Evolutionary conservation across 2,888 invertebrate species (phyloP).

Genomic region (Hemicrepidius hirtus): DNA sequence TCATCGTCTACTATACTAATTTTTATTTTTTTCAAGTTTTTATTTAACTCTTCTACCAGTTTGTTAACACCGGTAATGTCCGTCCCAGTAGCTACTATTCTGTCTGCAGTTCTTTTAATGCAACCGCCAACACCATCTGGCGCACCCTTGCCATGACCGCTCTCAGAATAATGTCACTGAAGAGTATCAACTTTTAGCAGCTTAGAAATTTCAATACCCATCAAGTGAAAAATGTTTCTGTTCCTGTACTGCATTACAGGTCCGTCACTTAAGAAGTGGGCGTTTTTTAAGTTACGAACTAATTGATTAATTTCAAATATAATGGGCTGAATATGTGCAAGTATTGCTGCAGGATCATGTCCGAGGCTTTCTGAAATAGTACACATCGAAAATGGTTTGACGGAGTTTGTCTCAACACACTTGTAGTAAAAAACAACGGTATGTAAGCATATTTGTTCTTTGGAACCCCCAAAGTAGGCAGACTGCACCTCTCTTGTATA

Average conservation of each 20-base stretch:
- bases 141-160: slow-evolving; percentile 65
- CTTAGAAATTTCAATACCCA: slow-evolving; percentile 60
- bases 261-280: slow-evolving; percentile 11
- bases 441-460: slow-evolving; percentile 17
- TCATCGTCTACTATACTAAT: background rate
- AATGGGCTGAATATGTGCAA: slow-evolving; percentile 66
- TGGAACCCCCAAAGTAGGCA: slow-evolving; percentile 29
- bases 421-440: slow-evolving; percentile 16
- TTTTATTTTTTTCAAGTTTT: slow-evolving; percentile 12
- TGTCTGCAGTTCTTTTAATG: slow-evolving; percentile 61
- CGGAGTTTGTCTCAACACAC: background rate
- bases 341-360: slow-evolving; percentile 67
- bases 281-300: slow-evolving; percentile 41
- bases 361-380: slow-evolving; percentile 53
- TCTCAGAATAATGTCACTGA: slow-evolving; percentile 62
- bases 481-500: slow-evolving; percentile 16
- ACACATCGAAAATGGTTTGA: slow-evolving; percentile 13
- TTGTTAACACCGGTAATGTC: slow-evolving; percentile 59
- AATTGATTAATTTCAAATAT: slow-evolving; percentile 51
- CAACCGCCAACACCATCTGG: slow-evolving; percentile 63
- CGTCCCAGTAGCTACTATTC: slow-evolving; percentile 59
- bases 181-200: slow-evolving; percentile 59
- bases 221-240: too few species aligned
- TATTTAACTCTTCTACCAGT: slow-evolving; percentile 38
- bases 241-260: slow-evolving; percentile 3